phyloP scores from a whole-genome alignment of 2,113 vertebrate genomes.

The Clarias magur region DNA sequence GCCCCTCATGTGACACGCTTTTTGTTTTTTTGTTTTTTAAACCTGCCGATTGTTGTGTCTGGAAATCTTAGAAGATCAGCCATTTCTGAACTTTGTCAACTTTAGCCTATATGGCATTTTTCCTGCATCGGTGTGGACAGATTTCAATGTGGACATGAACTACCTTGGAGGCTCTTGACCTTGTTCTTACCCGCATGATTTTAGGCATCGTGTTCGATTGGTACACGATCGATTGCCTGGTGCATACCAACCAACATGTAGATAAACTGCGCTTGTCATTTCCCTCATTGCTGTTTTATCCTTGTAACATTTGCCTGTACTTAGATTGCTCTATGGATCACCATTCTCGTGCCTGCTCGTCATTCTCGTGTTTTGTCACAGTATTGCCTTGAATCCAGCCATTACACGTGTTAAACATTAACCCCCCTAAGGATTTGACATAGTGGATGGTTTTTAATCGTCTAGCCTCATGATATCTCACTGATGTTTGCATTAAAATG shows the following conservation, averaged over 20 bases:
- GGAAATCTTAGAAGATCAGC: neutral
- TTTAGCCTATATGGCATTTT: neutral
- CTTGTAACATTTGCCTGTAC: too few species aligned
- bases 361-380: neutral
- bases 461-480: neutral
- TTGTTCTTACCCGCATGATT: neutral
- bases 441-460: neutral
- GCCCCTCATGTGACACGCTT: neutral
- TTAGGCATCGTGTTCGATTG: neutral
- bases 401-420: neutral
- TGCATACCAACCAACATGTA: neutral
- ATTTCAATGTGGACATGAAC: neutral
- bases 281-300: neutral
- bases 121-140: too few species aligned
- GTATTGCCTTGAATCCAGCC: neutral
- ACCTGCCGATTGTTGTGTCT: neutral
- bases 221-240: neutral
- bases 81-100: neutral
- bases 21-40: neutral
- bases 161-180: neutral
- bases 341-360: neutral
- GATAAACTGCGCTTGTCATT: neutral
- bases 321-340: neutral
- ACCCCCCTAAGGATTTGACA: neutral
- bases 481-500: neutral